Base-by-base conservation (phyloP, 2,888 invertebrate genomes). In the Cataglyphis altisquamis region DNA sequence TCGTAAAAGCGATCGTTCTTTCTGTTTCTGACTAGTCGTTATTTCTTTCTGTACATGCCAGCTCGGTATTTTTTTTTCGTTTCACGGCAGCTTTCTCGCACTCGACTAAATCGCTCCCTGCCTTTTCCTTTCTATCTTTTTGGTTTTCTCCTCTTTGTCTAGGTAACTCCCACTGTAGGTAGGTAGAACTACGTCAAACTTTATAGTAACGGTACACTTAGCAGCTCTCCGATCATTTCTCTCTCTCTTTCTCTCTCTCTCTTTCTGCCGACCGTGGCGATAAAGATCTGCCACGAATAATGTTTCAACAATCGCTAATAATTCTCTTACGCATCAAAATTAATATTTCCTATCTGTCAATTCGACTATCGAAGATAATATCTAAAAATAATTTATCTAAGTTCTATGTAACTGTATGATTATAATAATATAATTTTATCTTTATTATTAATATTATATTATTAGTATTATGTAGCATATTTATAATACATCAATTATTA, bases 161-260 rank as follows among this genome's bases (percentile, higher is more conserved):
- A 80, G 70, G 48, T 80, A 80, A 82, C 82, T 68, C 80, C 81
- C 67, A 63, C 63, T 84, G 84, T 82, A 88, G 81, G 72, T 77
- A 81, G 80, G 75, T 77, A 77, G 62, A 87, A 88, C 87, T 84
- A 84, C 84, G 77, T 81, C 74, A 83, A 88, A 86, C 84, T 88
- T 88, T 80, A 64, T 45, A 72, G 80, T 73, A 64, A 55, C 85
- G 67, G 85, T 87, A 86, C 80, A 82, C 85, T 89, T 83, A 80
- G 82, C 64, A 77, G 77, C 70, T 82, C 32, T 32, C 62, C 57
- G 60, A 25, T 36, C 8, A 12, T 52, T 12, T n/a, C 66, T 45
- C 63, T 32, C 57, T 6, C 41, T 64, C 55, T 32, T 12, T 39
- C 63, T 10, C 32, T 41, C 70, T 82, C 39, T 55, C 77, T n/a